Conservation (phyloP, 2,113 vertebrate species). For the human region GRCh38 chr12:91204501-91205000, state of each 20-base stretch:
- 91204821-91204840: neutral
- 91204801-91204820: neutral
- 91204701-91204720: neutral
- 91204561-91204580: neutral
- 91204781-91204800: neutral
- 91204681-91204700: neutral
- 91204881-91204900: neutral
- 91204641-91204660: neutral
- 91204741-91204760: neutral
- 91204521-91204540: neutral
- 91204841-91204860: neutral
- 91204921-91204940: neutral
- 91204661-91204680: neutral
- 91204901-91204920: neutral
- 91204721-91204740: neutral
- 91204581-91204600: neutral
- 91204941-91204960: neutral
- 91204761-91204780: neutral
- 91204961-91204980: neutral
- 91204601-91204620: slow-evolving; percentile 11
- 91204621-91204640: neutral
- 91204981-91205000: neutral
- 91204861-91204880: neutral
- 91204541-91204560: neutral
- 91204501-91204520: neutral